Conservation (phyloP, 2,113 vertebrate genomes). For the Patagioenas fasciata region DNA sequence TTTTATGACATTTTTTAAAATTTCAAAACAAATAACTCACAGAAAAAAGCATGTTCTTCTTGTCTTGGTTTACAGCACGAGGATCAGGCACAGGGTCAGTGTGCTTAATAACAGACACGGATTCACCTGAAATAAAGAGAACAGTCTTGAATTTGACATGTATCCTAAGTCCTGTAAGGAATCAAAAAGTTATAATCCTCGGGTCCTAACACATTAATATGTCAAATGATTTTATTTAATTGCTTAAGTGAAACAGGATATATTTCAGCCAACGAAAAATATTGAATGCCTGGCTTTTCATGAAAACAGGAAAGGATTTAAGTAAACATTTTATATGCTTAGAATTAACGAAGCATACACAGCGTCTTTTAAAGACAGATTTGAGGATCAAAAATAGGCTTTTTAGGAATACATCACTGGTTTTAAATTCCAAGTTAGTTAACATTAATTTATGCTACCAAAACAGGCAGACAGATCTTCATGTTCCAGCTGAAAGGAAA, state of each 20-base stretch:
- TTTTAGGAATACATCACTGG: not conserved
- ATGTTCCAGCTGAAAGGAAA: slow-evolving; percentile 25
- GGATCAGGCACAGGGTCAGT: slow-evolving; percentile 98
- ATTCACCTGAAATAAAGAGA: slow-evolving; percentile 83
- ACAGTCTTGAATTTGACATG: not conserved
- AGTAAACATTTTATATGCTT: not conserved
- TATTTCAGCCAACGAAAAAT: not conserved
- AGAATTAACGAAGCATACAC: not conserved
- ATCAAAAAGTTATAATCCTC: not conserved
- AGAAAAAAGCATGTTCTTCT: slow-evolving; percentile 99
- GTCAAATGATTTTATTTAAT: not conserved
- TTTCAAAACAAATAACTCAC: slow-evolving; percentile 76
- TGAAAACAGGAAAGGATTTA: not conserved
- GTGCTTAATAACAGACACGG: slow-evolving; percentile 97
- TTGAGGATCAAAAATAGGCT: not conserved
- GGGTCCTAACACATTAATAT: not conserved
- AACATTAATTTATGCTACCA: slow-evolving; percentile 25
- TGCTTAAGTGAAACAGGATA: not conserved
- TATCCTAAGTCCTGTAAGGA: not conserved
- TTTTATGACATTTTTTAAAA: not conserved
- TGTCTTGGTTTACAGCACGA: slow-evolving; percentile 97
- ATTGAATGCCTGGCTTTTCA: not conserved
- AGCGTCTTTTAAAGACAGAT: not conserved
- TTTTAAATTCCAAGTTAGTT: slow-evolving; percentile 22
- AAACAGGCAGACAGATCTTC: slow-evolving; percentile 36